Conservation (phyloP, 1,140 invertebrate species). For the Bicyclus anynana region DNA sequence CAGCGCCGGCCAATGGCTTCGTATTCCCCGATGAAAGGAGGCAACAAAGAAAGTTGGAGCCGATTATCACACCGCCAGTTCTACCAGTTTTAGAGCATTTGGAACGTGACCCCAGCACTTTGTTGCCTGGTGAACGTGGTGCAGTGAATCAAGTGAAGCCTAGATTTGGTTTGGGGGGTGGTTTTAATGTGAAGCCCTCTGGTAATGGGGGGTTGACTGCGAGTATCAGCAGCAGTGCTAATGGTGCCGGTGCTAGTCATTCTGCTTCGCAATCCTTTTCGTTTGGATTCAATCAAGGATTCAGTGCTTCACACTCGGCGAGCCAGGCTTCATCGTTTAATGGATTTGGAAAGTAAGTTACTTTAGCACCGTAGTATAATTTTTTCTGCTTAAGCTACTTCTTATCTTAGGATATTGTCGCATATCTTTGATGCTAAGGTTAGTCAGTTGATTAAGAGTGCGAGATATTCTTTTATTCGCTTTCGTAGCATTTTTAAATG, state of each 20-base stretch:
- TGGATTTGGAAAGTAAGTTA: constrained; percentile 60
- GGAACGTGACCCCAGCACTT: constrained; percentile 63
- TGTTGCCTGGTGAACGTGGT: constrained; percentile 49
- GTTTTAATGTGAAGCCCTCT: constrained; percentile 55
- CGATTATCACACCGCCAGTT: constrained; percentile 64
- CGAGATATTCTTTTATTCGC: no score
- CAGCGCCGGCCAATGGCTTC: constrained; percentile 53
- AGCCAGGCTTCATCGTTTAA: constrained; percentile 67
- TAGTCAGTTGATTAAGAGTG: no score
- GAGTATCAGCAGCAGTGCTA: constrained; percentile 60
- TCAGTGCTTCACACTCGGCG: constrained; percentile 66
- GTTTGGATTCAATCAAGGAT: constrained; percentile 67
- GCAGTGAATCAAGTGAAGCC: constrained; percentile 37
- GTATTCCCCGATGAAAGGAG: constrained; percentile 57
- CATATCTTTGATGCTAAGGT: no score
- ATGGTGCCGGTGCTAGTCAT: constrained; percentile 52
- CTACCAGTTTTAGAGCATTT: constrained; percentile 64
- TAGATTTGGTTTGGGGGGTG: constrained; percentile 47
- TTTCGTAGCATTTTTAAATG: no score
- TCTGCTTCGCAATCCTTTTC: constrained; percentile 67
- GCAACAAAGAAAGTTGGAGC: constrained; percentile 53
- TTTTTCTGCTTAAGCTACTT: no score
- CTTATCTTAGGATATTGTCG: no score
- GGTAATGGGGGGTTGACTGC: constrained; percentile 55
- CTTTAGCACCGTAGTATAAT: no score